phyloP scores from a whole-genome alignment of 2,797 vertebrate genomes.

The Halcyon chelicuti region DNA sequence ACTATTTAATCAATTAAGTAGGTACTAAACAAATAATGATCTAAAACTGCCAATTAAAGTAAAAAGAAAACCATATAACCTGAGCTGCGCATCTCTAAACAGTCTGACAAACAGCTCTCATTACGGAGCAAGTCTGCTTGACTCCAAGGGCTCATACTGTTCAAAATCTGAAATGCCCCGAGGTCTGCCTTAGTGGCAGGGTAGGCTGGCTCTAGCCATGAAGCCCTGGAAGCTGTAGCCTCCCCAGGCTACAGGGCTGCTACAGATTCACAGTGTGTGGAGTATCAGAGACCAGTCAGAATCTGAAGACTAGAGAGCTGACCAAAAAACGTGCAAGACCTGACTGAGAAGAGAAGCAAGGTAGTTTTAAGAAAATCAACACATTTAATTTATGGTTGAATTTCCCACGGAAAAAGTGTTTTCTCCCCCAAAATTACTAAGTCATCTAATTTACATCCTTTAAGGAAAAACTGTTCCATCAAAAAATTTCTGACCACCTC shows the following conservation, averaged over 20 bases:
- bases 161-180: neutral
- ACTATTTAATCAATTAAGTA: neutral
- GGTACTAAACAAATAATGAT: neutral
- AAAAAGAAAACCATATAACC: neutral
- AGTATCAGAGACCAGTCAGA: neutral
- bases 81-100: neutral
- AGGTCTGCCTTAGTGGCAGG: neutral
- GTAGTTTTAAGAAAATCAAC: neutral
- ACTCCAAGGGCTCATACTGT: neutral
- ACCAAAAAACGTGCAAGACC: accelerated
- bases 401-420: neutral
- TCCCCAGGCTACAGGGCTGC: neutral
- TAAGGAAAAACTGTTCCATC: neutral
- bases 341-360: neutral
- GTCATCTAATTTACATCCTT: neutral
- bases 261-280: neutral
- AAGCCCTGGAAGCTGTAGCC: neutral
- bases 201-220: neutral
- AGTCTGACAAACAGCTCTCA: neutral
- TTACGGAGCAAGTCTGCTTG: neutral
- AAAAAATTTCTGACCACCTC: neutral
- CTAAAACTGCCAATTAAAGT: neutral
- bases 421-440: neutral
- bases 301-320: accelerated
- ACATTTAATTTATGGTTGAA: neutral